A percentile compares a stretch with the other conserved stretches of the same genome.
Evolutionary conservation across 2,888 invertebrate genomes (phyloP).

Genomic region (Julus scanicus): DNA sequence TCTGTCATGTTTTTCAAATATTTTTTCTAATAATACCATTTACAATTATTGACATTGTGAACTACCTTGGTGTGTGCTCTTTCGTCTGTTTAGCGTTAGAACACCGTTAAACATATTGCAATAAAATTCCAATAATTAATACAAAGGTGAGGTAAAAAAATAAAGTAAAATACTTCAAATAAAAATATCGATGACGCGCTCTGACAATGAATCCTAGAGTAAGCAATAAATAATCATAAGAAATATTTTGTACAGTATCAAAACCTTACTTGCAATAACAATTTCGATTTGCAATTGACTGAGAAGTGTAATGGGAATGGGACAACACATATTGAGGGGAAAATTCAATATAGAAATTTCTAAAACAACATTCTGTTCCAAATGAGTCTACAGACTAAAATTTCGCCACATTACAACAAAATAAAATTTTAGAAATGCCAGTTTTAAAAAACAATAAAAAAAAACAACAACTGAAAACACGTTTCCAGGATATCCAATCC

Average conservation of each 20-base stretch:
- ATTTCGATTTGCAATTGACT: constrained; percentile 16
- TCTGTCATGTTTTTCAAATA: background rate
- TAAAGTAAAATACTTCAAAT: constrained; percentile 1
- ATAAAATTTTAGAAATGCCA: background rate
- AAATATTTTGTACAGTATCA: constrained; percentile 25
- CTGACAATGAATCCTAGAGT: constrained; percentile 25
- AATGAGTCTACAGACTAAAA: background rate
- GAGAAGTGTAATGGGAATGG: background rate
- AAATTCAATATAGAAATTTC: background rate
- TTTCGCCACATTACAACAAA: background rate
- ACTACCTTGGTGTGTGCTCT: background rate
- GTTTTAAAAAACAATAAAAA: background rate
- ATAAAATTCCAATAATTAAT: constrained; percentile 37
- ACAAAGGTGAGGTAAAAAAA: constrained; percentile 10
- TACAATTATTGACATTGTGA: background rate
- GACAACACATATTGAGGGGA: background rate
- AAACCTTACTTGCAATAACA: background rate
- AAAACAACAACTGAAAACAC: background rate
- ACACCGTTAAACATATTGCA: constrained; percentile 39
- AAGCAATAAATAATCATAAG: constrained; percentile 30
- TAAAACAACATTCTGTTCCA: background rate
- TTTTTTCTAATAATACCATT: background rate
- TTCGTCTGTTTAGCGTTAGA: background rate
- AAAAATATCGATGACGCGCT: constrained; percentile 31
- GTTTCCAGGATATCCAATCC: background rate